These are phyloP conservation scores for Metaphire vulgaris DNA, from an alignment of 1,140 invertebrate species.

Conservation along the genomic window DNA sequence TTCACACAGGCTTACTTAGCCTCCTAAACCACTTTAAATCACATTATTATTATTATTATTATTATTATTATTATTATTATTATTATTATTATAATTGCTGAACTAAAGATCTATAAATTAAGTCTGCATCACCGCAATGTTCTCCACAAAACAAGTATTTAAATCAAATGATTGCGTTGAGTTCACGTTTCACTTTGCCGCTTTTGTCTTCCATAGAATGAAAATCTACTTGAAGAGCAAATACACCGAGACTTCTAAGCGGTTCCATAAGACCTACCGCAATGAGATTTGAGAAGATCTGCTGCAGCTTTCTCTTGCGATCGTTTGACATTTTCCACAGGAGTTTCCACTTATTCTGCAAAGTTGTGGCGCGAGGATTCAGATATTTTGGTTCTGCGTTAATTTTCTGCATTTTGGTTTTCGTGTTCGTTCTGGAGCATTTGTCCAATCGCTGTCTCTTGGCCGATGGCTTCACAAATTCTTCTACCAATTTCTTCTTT, in stretches of 20 bases:
- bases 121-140: too few species aligned
- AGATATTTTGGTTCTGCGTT: neutral
- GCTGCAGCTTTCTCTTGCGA: conserved; percentile 82
- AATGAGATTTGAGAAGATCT: conserved; percentile 80
- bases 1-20: too few species aligned
- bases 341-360: conserved; percentile 92
- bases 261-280: too few species aligned
- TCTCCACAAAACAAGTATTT: too few species aligned
- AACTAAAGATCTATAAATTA: neutral
- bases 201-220: too few species aligned
- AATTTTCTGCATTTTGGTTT: neutral
- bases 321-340: conserved; percentile 96
- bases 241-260: too few species aligned
- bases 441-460: neutral
- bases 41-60: neutral
- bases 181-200: too few species aligned
- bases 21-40: too few species aligned
- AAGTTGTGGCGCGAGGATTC: conserved; percentile 65
- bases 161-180: too few species aligned
- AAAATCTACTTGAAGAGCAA: too few species aligned
- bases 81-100: neutral
- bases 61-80: neutral
- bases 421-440: too few species aligned
- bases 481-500: conserved; percentile 47
- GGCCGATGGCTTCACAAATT: conserved; percentile 36